Conservation (phyloP, 2,888 invertebrate genomes). For the Ypsolopha sequella region DNA sequence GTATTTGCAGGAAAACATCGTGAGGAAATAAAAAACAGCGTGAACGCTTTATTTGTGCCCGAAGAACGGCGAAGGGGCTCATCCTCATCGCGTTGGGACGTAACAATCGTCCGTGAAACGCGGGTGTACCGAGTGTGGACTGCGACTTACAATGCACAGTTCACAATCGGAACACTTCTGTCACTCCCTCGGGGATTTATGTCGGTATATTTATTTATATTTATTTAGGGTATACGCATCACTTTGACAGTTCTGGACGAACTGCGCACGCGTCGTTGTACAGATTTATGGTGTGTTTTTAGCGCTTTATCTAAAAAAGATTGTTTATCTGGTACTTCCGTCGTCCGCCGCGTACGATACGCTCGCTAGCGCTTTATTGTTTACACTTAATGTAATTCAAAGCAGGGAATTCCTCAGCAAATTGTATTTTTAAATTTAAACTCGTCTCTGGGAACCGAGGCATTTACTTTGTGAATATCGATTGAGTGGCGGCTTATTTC, state of each 20-base stretch:
- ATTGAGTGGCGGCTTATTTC: conserved; percentile 41
- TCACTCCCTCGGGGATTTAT: no score
- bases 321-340: conserved; percentile 68
- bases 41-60: no score
- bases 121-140: no score
- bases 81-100: no score
- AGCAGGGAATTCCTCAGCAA: conserved; percentile 66
- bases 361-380: conserved; percentile 65
- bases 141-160: no score
- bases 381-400: conserved; percentile 70
- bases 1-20: no score
- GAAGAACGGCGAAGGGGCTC: no score
- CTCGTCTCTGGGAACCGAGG: conserved; percentile 30
- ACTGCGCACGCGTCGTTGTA: conserved; percentile 36
- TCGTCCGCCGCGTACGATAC: conserved; percentile 62
- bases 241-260: conserved; percentile 50
- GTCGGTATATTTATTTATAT: no score
- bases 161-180: no score
- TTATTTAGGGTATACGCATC: conserved; percentile 21
- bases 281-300: conserved; percentile 62
- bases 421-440: conserved; percentile 65
- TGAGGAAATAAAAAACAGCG: no score
- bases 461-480: conserved; percentile 49
- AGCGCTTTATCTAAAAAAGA: conserved; percentile 67
- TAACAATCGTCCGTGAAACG: no score